phyloP scores from a whole-genome alignment of 2,888 invertebrate species.

The Protonemura montana region DNA sequence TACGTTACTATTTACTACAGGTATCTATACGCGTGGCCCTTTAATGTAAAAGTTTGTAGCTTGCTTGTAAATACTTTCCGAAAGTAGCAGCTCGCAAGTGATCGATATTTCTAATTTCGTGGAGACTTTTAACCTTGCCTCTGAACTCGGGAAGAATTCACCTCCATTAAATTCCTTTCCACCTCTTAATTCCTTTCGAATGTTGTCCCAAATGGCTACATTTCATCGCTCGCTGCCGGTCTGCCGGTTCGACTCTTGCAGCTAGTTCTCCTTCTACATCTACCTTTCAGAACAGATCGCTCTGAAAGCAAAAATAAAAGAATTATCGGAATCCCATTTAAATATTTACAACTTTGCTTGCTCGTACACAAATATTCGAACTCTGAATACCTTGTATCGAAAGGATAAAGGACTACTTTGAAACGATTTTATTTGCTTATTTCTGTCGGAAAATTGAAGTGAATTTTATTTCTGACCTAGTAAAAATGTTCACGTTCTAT shows the following conservation, averaged over 20 bases:
- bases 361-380: not conserved
- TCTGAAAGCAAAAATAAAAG: not conserved
- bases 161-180: not conserved
- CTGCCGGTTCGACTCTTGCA: not conserved
- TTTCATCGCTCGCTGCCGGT: not conserved
- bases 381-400: not conserved
- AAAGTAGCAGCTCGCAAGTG: not conserved
- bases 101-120: not conserved
- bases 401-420: not conserved
- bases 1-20: not conserved
- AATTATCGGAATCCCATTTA: not conserved
- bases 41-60: constrained; percentile 7
- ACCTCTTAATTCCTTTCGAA: not conserved
- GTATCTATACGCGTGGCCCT: not conserved
- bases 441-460: not conserved
- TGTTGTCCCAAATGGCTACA: not conserved
- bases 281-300: not conserved
- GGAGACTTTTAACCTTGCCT: not conserved
- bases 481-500: not conserved
- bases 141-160: not conserved
- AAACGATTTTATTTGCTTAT: not conserved
- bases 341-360: not conserved
- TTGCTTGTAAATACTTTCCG: not conserved
- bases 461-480: not conserved
- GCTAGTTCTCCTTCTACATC: not conserved